These are phyloP conservation scores for Drosophila bunnanda DNA, from an alignment of 2,888 invertebrate genomes.

Conservation along the genomic window DNA sequence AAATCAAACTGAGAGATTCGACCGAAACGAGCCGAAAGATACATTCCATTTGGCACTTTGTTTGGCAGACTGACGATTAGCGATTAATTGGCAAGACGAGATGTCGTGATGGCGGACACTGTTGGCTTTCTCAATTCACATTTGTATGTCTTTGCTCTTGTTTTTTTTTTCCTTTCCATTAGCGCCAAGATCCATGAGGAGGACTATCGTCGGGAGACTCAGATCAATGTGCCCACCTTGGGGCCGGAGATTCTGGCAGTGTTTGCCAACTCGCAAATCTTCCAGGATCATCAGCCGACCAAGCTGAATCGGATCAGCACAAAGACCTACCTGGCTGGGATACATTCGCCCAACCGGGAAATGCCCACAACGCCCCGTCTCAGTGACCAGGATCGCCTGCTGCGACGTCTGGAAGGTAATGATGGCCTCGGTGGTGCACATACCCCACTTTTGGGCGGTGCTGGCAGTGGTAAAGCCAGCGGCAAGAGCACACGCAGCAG, in stretches of 20 bases:
- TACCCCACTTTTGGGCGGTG: constrained; percentile 50
- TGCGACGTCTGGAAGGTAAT: constrained; percentile 85
- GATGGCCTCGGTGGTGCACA: constrained; percentile 57
- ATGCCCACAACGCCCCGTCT: constrained; percentile 80
- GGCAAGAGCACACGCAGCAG: constrained; percentile 78
- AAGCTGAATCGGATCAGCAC: constrained; percentile 83
- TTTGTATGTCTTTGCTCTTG: neutral
- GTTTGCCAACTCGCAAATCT: constrained; percentile 85
- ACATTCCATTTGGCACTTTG: constrained; percentile 44
- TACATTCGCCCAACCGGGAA: constrained; percentile 82
- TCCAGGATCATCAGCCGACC: constrained; percentile 85
- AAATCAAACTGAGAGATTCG: constrained; percentile 39
- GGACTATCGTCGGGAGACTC: constrained; percentile 84
- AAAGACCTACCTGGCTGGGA: constrained; percentile 79
- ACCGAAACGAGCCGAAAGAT: constrained; percentile 22
- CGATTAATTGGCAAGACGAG: constrained; percentile 54
- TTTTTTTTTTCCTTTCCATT: constrained; percentile 11
- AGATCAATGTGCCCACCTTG: constrained; percentile 84
- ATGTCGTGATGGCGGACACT: constrained; percentile 33
- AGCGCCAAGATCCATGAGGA: constrained; percentile 85
- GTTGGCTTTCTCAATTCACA: constrained; percentile 33
- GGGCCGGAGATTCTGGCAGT: constrained; percentile 85
- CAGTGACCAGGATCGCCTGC: constrained; percentile 83
- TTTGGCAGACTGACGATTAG: constrained; percentile 30
- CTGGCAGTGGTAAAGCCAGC: constrained; percentile 60